A percentile compares a stretch with the other conserved stretches of the same genome.
Evolutionary conservation across 2,888 invertebrate genomes (phyloP).

Genomic region (Tridacna gigas): DNA sequence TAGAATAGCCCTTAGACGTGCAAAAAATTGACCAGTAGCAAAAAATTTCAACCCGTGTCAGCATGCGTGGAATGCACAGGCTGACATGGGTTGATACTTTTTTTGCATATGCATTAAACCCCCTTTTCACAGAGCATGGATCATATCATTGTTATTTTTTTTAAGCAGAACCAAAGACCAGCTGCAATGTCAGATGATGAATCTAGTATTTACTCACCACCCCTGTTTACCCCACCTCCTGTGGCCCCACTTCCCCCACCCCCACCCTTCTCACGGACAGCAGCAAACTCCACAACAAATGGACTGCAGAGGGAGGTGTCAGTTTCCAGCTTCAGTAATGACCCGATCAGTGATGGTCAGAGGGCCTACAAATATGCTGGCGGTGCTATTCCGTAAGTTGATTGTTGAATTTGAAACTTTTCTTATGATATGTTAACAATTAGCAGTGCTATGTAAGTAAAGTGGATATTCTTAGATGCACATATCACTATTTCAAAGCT

Average conservation of each 20-base stretch:
- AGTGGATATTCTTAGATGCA: no score
- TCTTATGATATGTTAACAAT: no score
- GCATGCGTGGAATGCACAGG: no score
- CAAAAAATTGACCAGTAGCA: no score
- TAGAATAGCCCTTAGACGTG: no score
- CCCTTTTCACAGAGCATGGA: no score
- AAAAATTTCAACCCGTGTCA: no score
- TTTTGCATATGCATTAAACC: no score
- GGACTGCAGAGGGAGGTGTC: conserved; percentile 51
- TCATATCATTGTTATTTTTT: not conserved
- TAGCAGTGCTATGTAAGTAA: no score
- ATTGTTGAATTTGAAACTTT: no score
- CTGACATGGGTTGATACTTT: no score
- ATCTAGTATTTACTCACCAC: conserved; percentile 53
- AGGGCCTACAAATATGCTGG: conserved; percentile 63
- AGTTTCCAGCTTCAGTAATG: conserved; percentile 40
- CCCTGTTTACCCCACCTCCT: conserved; percentile 51
- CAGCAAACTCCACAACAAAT: conserved; percentile 50
- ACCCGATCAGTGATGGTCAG: conserved; percentile 59
- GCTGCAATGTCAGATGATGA: conserved; percentile 54
- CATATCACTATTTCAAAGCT: no score
- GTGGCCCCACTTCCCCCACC: conserved; percentile 52
- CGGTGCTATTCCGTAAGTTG: conserved; percentile 61
- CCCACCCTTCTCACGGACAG: conserved; percentile 52
- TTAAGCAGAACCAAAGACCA: not conserved